phyloP scores from a whole-genome alignment of 2,888 invertebrate species.

The Caenorhabditis sulstoni region DNA sequence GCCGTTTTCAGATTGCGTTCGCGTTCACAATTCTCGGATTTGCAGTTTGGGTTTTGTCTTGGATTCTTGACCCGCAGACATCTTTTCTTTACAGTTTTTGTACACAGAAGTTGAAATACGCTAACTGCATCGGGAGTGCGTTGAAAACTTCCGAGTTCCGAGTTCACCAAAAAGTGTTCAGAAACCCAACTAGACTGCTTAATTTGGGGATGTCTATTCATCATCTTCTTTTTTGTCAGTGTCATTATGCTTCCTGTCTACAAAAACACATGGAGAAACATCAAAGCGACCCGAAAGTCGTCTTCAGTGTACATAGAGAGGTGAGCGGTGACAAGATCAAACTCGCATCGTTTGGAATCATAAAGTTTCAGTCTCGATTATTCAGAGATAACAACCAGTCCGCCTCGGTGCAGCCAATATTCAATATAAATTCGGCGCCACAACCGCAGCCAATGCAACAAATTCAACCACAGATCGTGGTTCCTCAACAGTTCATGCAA shows the following conservation, averaged over 20 bases:
- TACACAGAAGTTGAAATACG: neutral
- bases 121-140: constrained; percentile 39
- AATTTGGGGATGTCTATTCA: constrained; percentile 38
- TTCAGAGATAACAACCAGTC: constrained; percentile 40
- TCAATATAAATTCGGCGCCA: constrained; percentile 39
- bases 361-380: constrained; percentile 22
- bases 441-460: constrained; percentile 13
- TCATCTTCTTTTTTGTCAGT: constrained; percentile 45
- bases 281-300: constrained; percentile 53
- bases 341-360: constrained; percentile 4
- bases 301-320: constrained; percentile 51
- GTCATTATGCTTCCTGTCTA: constrained; percentile 40
- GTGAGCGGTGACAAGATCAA: constrained; percentile 3
- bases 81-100: constrained; percentile 39
- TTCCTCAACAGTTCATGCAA: constrained; percentile 26
- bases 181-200: constrained; percentile 40
- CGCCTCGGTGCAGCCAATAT: constrained; percentile 43
- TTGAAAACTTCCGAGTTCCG: neutral
- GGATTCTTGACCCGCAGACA: constrained; percentile 36
- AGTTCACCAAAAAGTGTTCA: neutral
- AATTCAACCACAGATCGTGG: constrained; percentile 15
- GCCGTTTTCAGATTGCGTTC: constrained; percentile 45
- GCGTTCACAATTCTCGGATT: constrained; percentile 46
- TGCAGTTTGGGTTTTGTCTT: constrained; percentile 49
- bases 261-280: constrained; percentile 45